Base-by-base conservation (phyloP, 2,888 invertebrate genomes). In the Emmelina monodactyla region DNA sequence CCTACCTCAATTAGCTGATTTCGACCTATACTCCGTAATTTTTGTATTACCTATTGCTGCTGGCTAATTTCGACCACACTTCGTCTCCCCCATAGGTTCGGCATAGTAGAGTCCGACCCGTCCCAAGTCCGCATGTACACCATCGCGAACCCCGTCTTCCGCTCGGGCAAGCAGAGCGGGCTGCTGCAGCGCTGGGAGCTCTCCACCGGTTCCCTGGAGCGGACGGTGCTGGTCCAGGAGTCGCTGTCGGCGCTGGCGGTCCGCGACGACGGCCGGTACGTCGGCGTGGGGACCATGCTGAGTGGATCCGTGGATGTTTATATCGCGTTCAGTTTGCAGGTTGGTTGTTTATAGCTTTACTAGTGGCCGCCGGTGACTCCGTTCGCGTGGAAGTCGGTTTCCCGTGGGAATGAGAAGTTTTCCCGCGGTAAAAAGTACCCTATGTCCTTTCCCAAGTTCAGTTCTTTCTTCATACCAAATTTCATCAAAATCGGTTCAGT, bases 201-300 rank as follows among this genome's bases (percentile, higher is more conserved):
- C 1, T 16, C 3, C 12, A 28, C 71, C 36, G 90, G 86, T 14
- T 55, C 60, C 15, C 66, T 90, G 7, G 69, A 75, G 14, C 83
- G 84, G 47, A 68, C 73, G 1, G 83, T 84, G 31, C 67, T 83
- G 16, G 85, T 89, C 37, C 83, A 85, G 37, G 94, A 94, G 70
- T 87, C 89, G 38, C 70, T 94, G 16, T 89, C 93, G 2, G 92
- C 94, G 11, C 76, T 95, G 43, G 91, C 94, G 1, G 92, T 93
- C 15, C 82, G 94, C 38, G 92, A 94, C 63, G 94, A 97, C 76
- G 97, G 97, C 0, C 82, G 91, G 39, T 98, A 92, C 71, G 85
- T 97, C 1, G 94, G 93, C 37, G 86, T 94, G 11, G 97, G 97
- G 6, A 94, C 94, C 28, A 95, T 97, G 91, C 91, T 91, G 57